A percentile compares a stretch with the other conserved stretches of the same genome.
These are phyloP conservation scores for Phalacrocorax carbo DNA, from an alignment of 2,113 vertebrate species.

Conservation along the genomic window DNA sequence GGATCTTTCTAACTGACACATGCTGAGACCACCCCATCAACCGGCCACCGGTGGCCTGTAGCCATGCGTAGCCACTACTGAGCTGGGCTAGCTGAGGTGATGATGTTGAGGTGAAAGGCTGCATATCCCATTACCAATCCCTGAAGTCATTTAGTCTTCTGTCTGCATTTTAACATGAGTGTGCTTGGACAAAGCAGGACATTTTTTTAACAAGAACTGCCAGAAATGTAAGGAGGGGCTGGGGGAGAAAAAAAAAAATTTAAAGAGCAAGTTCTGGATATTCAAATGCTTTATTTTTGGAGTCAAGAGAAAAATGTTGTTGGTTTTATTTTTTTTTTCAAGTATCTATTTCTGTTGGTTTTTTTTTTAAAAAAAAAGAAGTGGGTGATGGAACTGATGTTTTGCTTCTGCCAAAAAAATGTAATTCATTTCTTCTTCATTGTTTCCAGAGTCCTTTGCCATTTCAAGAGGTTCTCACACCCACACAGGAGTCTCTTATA, in stretches of 20 bases:
- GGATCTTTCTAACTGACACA: neutral
- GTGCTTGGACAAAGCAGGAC: neutral
- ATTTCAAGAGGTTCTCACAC: constrained; percentile 59
- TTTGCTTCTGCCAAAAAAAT: constrained; percentile 41
- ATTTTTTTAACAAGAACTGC: neutral
- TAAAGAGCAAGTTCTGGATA: neutral
- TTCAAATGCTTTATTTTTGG: constrained; percentile 13
- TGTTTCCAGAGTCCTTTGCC: constrained; percentile 61
- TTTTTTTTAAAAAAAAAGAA: neutral
- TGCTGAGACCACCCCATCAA: neutral
- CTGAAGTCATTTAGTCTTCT: neutral
- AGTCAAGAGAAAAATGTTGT: neutral
- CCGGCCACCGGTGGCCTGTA: fast-evolving
- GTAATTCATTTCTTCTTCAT: constrained; percentile 46
- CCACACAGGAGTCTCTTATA: constrained; percentile 35
- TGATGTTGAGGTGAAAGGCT: neutral
- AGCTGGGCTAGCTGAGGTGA: neutral
- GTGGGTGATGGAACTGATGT: neutral
- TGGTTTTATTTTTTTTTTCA: constrained; percentile 37
- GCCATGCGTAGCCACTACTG: neutral
- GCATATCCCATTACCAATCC: neutral
- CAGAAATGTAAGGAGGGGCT: neutral
- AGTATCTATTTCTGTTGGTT: constrained; percentile 8
- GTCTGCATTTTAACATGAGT: neutral
- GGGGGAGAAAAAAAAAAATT: neutral